These are phyloP conservation scores for Ctenosaura bakeri DNA, from an alignment of 2,797 vertebrate species.

Conservation along the genomic window DNA sequence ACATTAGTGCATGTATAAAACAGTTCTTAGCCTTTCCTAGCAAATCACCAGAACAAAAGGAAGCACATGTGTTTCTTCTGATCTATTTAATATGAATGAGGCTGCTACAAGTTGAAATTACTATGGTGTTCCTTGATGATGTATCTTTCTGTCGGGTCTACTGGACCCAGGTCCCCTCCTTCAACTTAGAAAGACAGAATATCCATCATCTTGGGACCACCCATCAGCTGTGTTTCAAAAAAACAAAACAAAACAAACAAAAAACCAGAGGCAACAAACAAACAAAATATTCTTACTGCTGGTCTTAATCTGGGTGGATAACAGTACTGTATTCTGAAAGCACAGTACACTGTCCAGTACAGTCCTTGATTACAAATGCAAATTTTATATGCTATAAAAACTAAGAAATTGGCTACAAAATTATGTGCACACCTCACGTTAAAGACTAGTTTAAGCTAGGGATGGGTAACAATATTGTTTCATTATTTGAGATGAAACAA, in stretches of 20 bases:
- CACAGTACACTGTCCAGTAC: background rate
- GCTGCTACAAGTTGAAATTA: conserved; percentile 15
- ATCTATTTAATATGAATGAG: background rate
- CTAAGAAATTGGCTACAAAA: background rate
- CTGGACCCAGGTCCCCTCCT: background rate
- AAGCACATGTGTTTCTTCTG: background rate
- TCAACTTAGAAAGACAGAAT: background rate
- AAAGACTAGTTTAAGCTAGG: background rate
- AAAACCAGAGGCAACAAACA: background rate
- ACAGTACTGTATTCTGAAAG: background rate
- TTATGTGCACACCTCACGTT: background rate
- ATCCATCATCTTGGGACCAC: background rate
- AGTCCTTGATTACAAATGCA: background rate
- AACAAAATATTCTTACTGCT: background rate
- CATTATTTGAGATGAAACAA: no score
- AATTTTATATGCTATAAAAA: background rate
- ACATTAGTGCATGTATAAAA: conserved; percentile 4
- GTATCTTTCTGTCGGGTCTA: background rate
- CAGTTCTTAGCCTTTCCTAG: background rate
- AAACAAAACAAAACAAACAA: background rate
- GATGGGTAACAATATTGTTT: background rate
- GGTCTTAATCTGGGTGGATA: background rate
- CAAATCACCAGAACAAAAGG: background rate
- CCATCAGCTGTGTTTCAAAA: background rate
- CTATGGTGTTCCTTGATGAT: background rate